Evolutionary conservation across 2,113 vertebrate species (phyloP), one percentile per base, ranked within the genome.

Genomic region (Eurypyga helias): DNA sequence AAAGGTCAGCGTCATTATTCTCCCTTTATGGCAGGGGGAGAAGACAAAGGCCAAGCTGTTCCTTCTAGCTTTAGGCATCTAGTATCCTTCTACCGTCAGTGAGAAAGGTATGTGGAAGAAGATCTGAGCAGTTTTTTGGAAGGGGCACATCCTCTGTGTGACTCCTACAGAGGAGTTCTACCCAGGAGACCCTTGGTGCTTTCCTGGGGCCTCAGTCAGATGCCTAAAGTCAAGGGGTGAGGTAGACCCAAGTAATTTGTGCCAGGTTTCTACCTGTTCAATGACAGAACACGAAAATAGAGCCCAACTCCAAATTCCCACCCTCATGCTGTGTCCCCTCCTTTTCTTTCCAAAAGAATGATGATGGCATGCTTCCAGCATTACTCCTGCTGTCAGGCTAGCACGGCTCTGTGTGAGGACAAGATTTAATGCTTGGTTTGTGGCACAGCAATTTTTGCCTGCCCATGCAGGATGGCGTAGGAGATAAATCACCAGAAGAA

Each of bases 1-100:
- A 96, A 96, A 94, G 87, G 87, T 85, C 91, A 89, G 69, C 33
- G 78, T 91, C 61, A 76, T 93, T 96, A 95, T 93, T 69, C 6
- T 89, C 36, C 28, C 36, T 87, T 96, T 89, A 93, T 67, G 61
- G 24, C 28, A 76, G 34, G 23, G 18, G 4, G 26, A 73, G 87
- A 91, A 91, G 31, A 89, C 87, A 94, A 96, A 96, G 61, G 33
- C 77, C 57, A 64, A 82, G 55, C 55, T 96, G 67, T 54, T 93
- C 46, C 58, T 83, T 95, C 75, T 65, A 31, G 93, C 64, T 95
- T 84, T 69, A 79, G 65, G 91, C 38, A 0, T 67, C 43, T 55
- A 31, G 33, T 29, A 84, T 79, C 34, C 33, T 82, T 89, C 69
- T 89, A 18, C 45, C 2, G 0, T 64, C 61, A 89, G 57, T 0